These are phyloP conservation scores for Streblospio benedicti DNA, from an alignment of 1,140 invertebrate genomes.

Conservation along the genomic window DNA sequence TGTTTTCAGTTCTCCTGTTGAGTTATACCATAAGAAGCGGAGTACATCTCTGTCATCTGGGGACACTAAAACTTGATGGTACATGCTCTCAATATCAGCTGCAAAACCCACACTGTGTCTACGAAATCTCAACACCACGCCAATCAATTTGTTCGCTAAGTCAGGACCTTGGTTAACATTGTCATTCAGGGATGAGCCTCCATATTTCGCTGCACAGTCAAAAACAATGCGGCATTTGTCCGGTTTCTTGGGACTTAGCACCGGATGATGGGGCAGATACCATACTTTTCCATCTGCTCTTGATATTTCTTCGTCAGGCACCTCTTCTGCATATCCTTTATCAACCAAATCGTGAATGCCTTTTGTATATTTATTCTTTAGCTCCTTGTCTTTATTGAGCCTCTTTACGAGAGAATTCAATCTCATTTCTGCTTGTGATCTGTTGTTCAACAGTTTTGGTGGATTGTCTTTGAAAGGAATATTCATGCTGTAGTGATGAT, in stretches of 20 bases:
- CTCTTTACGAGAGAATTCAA: background rate
- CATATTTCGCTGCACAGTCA: background rate
- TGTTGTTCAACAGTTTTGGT: background rate
- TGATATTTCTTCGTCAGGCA: background rate
- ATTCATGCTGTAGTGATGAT: background rate
- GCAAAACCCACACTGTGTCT: background rate
- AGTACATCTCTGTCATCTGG: background rate
- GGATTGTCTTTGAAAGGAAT: background rate
- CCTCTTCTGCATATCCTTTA: background rate
- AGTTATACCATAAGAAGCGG: background rate
- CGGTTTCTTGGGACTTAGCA: background rate
- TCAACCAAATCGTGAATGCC: background rate
- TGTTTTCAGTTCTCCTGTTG: background rate
- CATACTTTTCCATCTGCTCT: background rate
- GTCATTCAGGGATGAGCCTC: background rate
- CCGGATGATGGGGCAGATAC: slow-evolving; percentile 1
- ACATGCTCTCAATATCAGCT: background rate
- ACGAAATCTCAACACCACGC: background rate
- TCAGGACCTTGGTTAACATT: background rate
- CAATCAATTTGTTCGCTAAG: background rate
- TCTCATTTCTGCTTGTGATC: background rate
- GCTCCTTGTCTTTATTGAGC: background rate
- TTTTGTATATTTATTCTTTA: background rate
- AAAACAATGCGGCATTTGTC: background rate
- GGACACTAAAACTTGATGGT: background rate